Evolutionary conservation across 2,113 vertebrate genomes (phyloP), one percentile per base, ranked within the genome.

Genomic region (Excalfactoria chinensis): DNA sequence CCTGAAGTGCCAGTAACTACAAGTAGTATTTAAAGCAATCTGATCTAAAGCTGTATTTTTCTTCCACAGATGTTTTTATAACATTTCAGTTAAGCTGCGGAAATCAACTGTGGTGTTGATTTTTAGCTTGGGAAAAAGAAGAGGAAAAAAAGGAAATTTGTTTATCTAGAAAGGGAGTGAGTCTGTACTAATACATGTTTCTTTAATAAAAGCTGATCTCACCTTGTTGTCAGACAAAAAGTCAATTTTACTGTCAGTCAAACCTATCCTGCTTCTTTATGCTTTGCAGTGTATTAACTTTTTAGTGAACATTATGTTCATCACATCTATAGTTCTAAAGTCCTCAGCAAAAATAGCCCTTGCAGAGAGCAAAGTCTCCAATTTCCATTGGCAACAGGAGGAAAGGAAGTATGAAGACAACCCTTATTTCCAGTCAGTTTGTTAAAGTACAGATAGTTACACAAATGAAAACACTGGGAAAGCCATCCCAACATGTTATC

Each of bases 11-110:
- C 1, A 2, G 67, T 53, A 68, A 84, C 48, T 66, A 60, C 35
- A 89, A 86, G 53, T 30, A 53, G 6, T 68, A 82, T 90, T 94
- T 93, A 92, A 94, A 96, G 68, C 5, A 64, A 83, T 60, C 30
- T 37, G 37, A 22, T 46, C 70, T 85, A 56, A 75, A 67, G 63
- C 18, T 56, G 7, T 86, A 55, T 64, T 80, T 75, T 95, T 11
- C 71, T 85, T 30, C 40, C 82, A 72, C 32, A 84, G 55, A 71
- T 56, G 30, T 28, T 94, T 64, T 88, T 80, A 81, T 28, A 85
- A 64, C 37, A 78, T 90, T 70, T 90, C 22, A 58, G 7, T 76
- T 40, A 62, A 95, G 62, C 3, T 53, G 74, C 96, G 55, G 68
- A 53, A 72, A 75, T 71, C 0, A 1, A 51, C 74, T 86, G 73